Percentiles rank a stretch among this genome's conserved stretches.
Evolutionary conservation across 2,797 vertebrate species (phyloP).

Genomic region (Sebastes ruberrimus): DNA sequence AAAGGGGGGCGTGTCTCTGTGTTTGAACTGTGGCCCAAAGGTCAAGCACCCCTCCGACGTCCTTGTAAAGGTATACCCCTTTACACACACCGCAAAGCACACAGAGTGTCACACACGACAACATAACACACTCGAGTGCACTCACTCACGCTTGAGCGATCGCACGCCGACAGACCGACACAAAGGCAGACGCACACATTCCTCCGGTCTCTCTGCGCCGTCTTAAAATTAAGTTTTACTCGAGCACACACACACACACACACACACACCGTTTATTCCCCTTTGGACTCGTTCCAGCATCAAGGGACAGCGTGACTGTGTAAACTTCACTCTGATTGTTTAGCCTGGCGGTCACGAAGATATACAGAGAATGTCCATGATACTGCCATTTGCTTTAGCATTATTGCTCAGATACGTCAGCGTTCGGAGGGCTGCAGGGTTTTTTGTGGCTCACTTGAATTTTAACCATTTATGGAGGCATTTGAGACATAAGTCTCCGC

Average conservation of each 20-base stretch:
- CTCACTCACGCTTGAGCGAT: constrained; percentile 47
- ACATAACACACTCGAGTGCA: constrained; percentile 47
- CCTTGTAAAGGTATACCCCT: constrained; percentile 66
- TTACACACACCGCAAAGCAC: constrained; percentile 42
- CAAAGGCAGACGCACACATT: constrained; percentile 34
- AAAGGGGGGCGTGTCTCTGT: constrained; percentile 35
- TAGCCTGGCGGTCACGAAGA: constrained; percentile 68
- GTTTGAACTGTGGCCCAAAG: constrained; percentile 68
- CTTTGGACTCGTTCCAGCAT: constrained; percentile 43
- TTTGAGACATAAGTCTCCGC: constrained; percentile 15
- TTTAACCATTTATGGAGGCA: constrained; percentile 68
- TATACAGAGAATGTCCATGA: constrained; percentile 49
- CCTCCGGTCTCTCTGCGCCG: constrained; percentile 22
- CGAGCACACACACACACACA: neutral
- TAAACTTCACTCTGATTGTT: constrained; percentile 74
- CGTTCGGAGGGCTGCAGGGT: neutral
- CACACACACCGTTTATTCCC: constrained; percentile 10
- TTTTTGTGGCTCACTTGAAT: constrained; percentile 4
- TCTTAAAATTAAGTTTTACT: constrained; percentile 30
- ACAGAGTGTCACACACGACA: constrained; percentile 38
- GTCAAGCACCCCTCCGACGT: constrained; percentile 59
- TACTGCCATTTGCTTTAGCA: constrained; percentile 42
- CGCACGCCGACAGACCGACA: constrained; percentile 33
- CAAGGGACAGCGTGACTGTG: constrained; percentile 49
- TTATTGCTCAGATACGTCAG: constrained; percentile 15